phyloP scores from a whole-genome alignment of 2,113 vertebrate species.

The Odocoileus hemionus region DNA sequence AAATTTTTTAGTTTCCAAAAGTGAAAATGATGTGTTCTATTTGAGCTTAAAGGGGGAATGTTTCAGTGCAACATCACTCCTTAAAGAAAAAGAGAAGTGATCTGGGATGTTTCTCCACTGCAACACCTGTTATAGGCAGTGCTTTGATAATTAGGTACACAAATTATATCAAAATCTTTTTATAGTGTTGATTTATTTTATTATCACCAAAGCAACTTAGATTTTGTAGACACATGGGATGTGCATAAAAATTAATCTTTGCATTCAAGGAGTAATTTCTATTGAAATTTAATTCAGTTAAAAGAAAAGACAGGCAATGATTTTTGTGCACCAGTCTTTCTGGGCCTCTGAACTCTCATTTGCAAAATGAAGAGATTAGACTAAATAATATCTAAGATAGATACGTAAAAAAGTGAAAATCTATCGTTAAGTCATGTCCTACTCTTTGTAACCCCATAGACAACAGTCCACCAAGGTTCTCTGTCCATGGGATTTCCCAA shows the following conservation, averaged over 20 bases:
- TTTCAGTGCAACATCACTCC: neutral
- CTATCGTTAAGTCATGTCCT: neutral
- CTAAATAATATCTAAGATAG: neutral
- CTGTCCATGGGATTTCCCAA: neutral
- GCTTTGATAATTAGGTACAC: neutral
- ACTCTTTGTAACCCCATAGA: neutral
- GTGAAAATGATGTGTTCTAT: neutral
- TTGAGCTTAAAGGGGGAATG: neutral
- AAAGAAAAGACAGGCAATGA: neutral
- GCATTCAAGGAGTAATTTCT: neutral
- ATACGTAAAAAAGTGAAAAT: neutral
- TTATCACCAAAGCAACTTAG: neutral
- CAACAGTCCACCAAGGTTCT: neutral
- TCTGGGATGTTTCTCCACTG: neutral
- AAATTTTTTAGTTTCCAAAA: neutral
- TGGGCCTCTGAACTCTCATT: neutral
- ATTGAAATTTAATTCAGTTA: neutral
- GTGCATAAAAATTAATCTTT: neutral
- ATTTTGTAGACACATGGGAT: neutral
- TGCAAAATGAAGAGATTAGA: neutral
- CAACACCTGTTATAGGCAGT: neutral
- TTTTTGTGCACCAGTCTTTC: neutral
- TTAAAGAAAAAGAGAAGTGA: neutral
- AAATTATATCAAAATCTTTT: neutral
- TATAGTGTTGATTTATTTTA: neutral